Evolutionary conservation across 2,113 vertebrate genomes (phyloP), one percentile per base, ranked within the genome.

Genomic region (Ictalurus punctatus): DNA sequence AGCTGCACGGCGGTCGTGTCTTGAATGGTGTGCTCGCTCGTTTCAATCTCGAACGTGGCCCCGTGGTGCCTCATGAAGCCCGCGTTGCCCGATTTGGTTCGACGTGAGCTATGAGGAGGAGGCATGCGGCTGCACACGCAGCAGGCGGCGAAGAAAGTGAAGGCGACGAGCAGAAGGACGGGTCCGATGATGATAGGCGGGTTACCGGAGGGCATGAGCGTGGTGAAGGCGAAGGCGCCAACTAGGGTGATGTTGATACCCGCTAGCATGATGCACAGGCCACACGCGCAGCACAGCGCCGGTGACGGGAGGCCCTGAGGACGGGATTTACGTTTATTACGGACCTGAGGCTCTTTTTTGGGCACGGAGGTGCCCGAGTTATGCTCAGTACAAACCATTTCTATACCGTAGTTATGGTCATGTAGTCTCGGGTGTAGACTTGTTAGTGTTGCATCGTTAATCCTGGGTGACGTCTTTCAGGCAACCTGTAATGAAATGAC

Each of bases 161-260:
- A 95, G 1, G 98, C 98, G 88, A 98, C 92, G 71, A 96, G 92
- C 40, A 99, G 54, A 83, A 99, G 93, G n/a, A 97, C 95, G 34
- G 98, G 98, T 5, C 98, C 98, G 0, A 98, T 96, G 91, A 99
- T 93, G 89, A 99, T 98, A 48, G 97, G 97, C 2, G 96, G 96
- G 93, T 99, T 99, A 92, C 94, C 94, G 9, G 96, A 63, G 0
- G 98, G 97, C 37, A 97, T 87, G 74, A 97, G 96, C 37, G 97
- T 97, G 87, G 96, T 96, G 6, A 98, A 98, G 8, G 97, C 97
- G 76, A 99, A 99, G 0, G 97, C 97, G 16, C 98, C 98, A 91
- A 98, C 98, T 83, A 99, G 93, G 16, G 98, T 99, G 94, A 99
- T 97, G 95, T 99, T 99, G 93, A 99, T 96, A 87, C 98, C 98